These are phyloP conservation scores for Hirtodrosophila trivittata DNA, from an alignment of 2,888 invertebrate species.

Conservation along the genomic window DNA sequence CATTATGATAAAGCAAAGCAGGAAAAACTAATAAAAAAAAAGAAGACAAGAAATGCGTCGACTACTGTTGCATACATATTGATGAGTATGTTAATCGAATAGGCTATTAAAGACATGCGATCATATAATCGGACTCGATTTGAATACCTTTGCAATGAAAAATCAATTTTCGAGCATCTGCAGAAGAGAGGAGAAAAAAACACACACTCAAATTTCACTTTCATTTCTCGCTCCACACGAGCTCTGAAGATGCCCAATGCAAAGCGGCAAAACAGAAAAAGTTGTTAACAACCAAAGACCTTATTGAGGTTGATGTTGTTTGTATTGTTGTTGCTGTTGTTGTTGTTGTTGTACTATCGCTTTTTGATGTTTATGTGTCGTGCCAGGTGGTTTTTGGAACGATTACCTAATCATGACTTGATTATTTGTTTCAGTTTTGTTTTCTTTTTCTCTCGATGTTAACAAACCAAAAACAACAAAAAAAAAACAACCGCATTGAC, in stretches of 20 bases:
- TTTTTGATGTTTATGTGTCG: slow-evolving; percentile 72
- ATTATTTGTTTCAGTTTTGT: slow-evolving; percentile 47
- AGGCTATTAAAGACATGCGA: slow-evolving; percentile 20
- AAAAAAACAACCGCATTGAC: slow-evolving; percentile 59
- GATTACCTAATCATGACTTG: slow-evolving; percentile 74
- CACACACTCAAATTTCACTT: slow-evolving; percentile 45
- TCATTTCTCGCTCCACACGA: slow-evolving; percentile 38
- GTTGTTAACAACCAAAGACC: slow-evolving; percentile 56
- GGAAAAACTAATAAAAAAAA: too few species aligned
- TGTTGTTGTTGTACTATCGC: slow-evolving; percentile 32
- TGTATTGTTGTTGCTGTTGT: slow-evolving; percentile 22
- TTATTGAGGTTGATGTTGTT: slow-evolving; percentile 37
- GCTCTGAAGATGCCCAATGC: slow-evolving; percentile 40
- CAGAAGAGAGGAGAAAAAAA: slow-evolving; percentile 1
- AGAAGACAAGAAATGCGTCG: too few species aligned
- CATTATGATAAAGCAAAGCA: slow-evolving; percentile 31
- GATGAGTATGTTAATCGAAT: slow-evolving; percentile 36
- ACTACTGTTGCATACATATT: neutral
- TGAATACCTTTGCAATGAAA: slow-evolving; percentile 55
- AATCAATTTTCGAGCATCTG: slow-evolving; percentile 35
- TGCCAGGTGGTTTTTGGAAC: slow-evolving; percentile 73
- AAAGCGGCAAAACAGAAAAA: slow-evolving; percentile 38
- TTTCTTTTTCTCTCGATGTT: slow-evolving; percentile 34
- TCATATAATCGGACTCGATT: slow-evolving; percentile 60
- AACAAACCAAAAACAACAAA: slow-evolving; percentile 52